These are phyloP conservation scores for Aix galericulata DNA, from an alignment of 2,113 vertebrate species.

Conservation along the genomic window DNA sequence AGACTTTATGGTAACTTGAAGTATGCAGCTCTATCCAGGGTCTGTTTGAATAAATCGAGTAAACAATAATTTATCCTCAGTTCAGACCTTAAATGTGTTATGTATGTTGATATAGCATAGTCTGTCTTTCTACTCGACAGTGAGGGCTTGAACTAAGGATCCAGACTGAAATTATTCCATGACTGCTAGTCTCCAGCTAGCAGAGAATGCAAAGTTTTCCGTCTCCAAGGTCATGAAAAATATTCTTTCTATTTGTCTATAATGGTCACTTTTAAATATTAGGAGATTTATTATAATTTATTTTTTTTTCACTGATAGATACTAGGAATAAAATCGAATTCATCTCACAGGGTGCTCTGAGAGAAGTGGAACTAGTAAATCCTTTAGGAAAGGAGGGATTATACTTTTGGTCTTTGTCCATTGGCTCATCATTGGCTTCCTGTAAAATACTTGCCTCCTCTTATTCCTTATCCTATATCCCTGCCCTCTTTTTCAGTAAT, in stretches of 20 bases:
- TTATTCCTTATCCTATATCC: background rate
- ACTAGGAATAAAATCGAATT: background rate
- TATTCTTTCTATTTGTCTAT: slow-evolving; percentile 4
- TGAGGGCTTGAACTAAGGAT: background rate
- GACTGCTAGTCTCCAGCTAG: background rate
- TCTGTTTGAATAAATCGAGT: background rate
- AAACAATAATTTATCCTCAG: slow-evolving; percentile 22
- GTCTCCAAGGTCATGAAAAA: slow-evolving; percentile 18
- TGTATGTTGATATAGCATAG: background rate
- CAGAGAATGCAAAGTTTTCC: background rate
- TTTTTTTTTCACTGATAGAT: background rate
- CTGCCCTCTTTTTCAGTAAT: background rate
- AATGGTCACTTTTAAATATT: background rate
- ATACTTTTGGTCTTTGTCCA: background rate
- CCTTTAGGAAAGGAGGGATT: background rate
- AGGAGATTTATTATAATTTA: background rate
- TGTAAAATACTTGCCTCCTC: background rate
- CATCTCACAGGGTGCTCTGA: background rate
- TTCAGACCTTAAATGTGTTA: background rate
- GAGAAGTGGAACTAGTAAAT: background rate
- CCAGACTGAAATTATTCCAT: background rate
- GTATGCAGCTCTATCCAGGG: background rate
- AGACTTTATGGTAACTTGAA: background rate
- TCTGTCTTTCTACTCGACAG: background rate
- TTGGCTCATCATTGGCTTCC: background rate